Evolutionary conservation across 1,140 invertebrate genomes (phyloP).

Genomic region (Drosophila burlai): DNA sequence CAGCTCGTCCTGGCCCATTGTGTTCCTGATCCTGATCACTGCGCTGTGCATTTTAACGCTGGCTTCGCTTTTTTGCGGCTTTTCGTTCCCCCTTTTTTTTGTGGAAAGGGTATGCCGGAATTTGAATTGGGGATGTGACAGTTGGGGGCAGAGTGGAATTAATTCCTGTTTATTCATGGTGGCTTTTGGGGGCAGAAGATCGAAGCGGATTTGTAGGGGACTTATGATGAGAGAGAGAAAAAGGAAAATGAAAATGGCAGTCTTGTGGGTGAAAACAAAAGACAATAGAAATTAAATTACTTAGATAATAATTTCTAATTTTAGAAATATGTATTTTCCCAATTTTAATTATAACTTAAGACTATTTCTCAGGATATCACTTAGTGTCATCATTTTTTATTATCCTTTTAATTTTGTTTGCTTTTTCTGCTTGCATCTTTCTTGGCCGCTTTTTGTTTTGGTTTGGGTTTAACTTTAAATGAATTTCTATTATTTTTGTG

Average conservation of each 20-base stretch:
- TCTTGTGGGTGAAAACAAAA: neutral
- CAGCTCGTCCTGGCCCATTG: conserved; percentile 67
- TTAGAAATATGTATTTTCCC: neutral
- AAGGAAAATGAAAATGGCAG: too few species aligned
- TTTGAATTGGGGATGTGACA: conserved; percentile 22
- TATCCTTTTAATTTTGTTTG: conserved; percentile 1
- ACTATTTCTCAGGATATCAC: neutral
- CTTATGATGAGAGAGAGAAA: neutral
- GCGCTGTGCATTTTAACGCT: conserved; percentile 80
- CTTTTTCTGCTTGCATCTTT: conserved; percentile 4
- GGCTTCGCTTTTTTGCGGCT: conserved; percentile 45
- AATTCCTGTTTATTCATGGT: conserved; percentile 40
- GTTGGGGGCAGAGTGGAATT: conserved; percentile 7
- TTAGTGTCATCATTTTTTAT: conserved; percentile 11
- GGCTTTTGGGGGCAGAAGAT: conserved; percentile 11
- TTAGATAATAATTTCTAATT: neutral
- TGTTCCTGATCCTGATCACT: conserved; percentile 80
- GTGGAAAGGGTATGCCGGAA: conserved; percentile 20
- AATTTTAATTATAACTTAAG: neutral
- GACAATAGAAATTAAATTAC: too few species aligned
- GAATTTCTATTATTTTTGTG: conserved; percentile 84
- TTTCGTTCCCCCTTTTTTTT: conserved; percentile 10
- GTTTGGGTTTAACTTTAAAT: conserved; percentile 80
- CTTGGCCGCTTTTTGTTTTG: conserved; percentile 50
- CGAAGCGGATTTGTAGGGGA: conserved; percentile 9